phyloP scores from a whole-genome alignment of 2,113 vertebrate genomes.

The Periophthalmus modestus region DNA sequence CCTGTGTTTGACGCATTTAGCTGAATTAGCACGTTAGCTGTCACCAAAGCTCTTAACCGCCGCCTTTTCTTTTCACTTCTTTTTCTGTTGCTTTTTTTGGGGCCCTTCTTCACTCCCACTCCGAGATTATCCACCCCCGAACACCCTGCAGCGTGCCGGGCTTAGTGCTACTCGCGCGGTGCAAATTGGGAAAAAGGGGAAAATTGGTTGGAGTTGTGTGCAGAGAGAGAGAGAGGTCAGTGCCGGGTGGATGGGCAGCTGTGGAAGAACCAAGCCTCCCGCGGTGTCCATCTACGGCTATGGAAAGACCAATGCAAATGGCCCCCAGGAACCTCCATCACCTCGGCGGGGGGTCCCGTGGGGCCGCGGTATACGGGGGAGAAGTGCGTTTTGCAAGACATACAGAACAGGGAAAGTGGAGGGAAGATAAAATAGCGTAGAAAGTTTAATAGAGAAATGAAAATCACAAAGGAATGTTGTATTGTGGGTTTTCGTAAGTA shows the following conservation, averaged over 20 bases:
- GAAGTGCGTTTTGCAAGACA: background rate
- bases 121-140: conserved; percentile 16
- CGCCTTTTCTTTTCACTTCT: conserved; percentile 11
- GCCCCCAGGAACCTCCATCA: conserved; percentile 11
- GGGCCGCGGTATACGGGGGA: background rate
- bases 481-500: too few species aligned
- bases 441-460: background rate
- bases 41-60: conserved; percentile 35
- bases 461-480: background rate
- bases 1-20: conserved; percentile 9
- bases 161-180: conserved; percentile 17
- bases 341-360: background rate
- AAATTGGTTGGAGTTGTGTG: conserved; percentile 21
- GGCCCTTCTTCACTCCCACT: conserved; percentile 5
- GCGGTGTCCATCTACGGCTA: conserved; percentile 26
- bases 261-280: conserved; percentile 31
- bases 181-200: conserved; percentile 40
- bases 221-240: conserved; percentile 48
- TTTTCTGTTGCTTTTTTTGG: conserved; percentile 10
- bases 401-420: background rate
- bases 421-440: background rate
- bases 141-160: conserved; percentile 21
- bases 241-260: conserved; percentile 28
- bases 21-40: conserved; percentile 23
- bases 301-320: conserved; percentile 39